Evolutionary conservation across 2,888 invertebrate species (phyloP).

Genomic region (Entomobrya proxima): DNA sequence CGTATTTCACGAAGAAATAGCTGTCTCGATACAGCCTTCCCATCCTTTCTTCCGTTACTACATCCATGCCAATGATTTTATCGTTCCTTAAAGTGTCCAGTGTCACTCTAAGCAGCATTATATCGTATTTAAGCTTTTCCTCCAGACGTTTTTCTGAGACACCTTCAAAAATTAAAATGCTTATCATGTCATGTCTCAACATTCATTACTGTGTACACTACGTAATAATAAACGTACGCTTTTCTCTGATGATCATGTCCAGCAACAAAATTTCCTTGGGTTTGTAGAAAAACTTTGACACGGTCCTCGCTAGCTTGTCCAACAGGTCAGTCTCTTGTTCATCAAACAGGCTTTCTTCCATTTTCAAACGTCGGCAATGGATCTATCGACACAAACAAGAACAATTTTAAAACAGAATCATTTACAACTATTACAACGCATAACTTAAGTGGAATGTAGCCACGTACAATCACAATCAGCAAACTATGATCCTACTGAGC

Average conservation of each 20-base stretch:
- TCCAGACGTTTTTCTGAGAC: constrained; percentile 82
- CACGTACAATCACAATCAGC: too few relatives aligned
- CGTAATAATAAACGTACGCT: constrained; percentile 10
- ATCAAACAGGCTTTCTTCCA: too few relatives aligned
- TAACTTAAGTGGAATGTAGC: too few relatives aligned
- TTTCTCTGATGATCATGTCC: constrained; percentile 23
- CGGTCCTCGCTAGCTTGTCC: background rate
- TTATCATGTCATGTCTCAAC: background rate
- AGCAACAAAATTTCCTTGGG: constrained; percentile 31
- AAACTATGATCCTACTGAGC: too few relatives aligned
- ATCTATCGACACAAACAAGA: too few relatives aligned
- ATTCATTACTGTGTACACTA: background rate
- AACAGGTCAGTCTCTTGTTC: too few relatives aligned
- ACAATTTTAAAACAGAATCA: too few relatives aligned
- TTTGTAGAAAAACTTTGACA: constrained; percentile 23
- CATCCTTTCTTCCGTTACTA: constrained; percentile 91
- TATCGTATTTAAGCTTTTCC: constrained; percentile 93
- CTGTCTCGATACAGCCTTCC: constrained; percentile 96
- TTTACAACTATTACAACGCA: too few relatives aligned
- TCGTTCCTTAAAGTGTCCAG: constrained; percentile 92
- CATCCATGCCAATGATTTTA: constrained; percentile 93
- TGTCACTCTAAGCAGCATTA: constrained; percentile 92
- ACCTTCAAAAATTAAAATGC: background rate
- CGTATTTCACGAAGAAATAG: constrained; percentile 98
- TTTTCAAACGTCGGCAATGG: too few relatives aligned